These are phyloP conservation scores for Hirtodrosophila histrioides DNA, from an alignment of 2,888 invertebrate species.

Conservation along the genomic window DNA sequence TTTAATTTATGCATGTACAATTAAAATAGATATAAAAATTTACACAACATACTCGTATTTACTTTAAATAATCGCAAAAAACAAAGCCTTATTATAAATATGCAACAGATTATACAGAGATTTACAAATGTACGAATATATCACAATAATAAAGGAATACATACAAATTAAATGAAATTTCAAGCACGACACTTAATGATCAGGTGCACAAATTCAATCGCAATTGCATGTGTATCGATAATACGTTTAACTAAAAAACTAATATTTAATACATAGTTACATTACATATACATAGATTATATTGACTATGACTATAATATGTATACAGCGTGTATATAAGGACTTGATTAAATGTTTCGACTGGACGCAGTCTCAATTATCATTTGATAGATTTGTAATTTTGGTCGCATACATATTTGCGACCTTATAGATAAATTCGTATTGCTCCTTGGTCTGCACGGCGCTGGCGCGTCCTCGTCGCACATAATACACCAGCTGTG, in stretches of 20 bases:
- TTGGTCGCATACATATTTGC: conserved; percentile 93
- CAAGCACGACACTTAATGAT: conserved; percentile 53
- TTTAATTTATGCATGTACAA: conserved; percentile 27
- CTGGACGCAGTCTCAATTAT: conserved; percentile 81
- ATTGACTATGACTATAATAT: conserved; percentile 51
- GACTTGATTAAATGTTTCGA: conserved; percentile 38
- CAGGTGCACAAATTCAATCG: conserved; percentile 35
- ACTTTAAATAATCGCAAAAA: conserved; percentile 30
- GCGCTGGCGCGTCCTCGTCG: conserved; percentile 94
- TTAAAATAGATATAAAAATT: conserved; percentile 38
- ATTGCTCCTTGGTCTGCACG: conserved; percentile 96
- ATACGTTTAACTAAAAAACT: conserved; percentile 26
- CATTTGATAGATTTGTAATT: conserved; percentile 90
- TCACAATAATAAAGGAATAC: conserved; percentile 83
- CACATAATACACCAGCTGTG: conserved; percentile 92
- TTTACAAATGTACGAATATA: conserved; percentile 78
- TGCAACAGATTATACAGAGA: conserved; percentile 76
- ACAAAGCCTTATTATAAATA: conserved; percentile 70
- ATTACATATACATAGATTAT: conserved; percentile 27
- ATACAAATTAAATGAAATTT: conserved; percentile 74
- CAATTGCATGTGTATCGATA: conserved; percentile 41
- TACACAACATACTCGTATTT: conserved; percentile 30
- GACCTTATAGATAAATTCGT: conserved; percentile 96
- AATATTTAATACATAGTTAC: conserved; percentile 35
- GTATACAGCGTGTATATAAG: conserved; percentile 58